phyloP scores from a whole-genome alignment of 1,140 invertebrate genomes.

The Leptinotarsa texana region DNA sequence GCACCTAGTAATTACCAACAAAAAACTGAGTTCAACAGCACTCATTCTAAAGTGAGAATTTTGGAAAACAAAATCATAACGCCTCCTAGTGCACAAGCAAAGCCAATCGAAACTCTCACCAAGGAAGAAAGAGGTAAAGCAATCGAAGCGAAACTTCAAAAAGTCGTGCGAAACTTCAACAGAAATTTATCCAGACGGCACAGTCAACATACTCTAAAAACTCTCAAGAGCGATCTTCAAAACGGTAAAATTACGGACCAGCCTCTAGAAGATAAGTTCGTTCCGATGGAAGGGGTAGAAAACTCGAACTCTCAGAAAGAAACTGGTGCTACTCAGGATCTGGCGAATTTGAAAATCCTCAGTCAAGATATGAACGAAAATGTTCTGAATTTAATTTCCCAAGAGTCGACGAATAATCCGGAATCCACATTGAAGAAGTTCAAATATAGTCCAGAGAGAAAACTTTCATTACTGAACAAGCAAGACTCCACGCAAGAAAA shows the following conservation, averaged over 20 bases:
- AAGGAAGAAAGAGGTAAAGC: conserved; percentile 21
- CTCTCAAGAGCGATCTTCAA: not conserved
- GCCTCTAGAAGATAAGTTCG: not conserved
- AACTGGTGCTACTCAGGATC: conserved; percentile 4
- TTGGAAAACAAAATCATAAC: conserved; percentile 23
- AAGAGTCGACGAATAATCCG: not conserved
- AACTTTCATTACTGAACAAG: not conserved
- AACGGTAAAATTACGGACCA: not conserved
- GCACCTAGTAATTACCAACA: not conserved
- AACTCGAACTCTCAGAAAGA: not conserved
- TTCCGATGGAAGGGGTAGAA: not conserved
- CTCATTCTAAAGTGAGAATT: conserved; percentile 18
- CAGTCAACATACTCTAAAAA: not conserved
- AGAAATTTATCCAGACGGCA: not conserved
- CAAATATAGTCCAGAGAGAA: not conserved
- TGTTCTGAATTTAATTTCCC: not conserved
- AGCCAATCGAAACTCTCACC: not conserved
- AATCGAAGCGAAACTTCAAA: conserved; percentile 18
- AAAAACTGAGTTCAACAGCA: not conserved
- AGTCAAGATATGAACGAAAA: not conserved
- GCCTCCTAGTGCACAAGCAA: not conserved
- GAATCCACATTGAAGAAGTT: not conserved
- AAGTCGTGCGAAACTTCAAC: conserved; percentile 10
- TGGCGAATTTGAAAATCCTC: conserved; percentile 7
- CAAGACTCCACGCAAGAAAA: too few species aligned